A percentile compares a stretch with the other conserved stretches of the same genome.
Evolutionary conservation across 2,797 vertebrate species (phyloP).

Genomic region (Acestrorhynchus altus): DNA sequence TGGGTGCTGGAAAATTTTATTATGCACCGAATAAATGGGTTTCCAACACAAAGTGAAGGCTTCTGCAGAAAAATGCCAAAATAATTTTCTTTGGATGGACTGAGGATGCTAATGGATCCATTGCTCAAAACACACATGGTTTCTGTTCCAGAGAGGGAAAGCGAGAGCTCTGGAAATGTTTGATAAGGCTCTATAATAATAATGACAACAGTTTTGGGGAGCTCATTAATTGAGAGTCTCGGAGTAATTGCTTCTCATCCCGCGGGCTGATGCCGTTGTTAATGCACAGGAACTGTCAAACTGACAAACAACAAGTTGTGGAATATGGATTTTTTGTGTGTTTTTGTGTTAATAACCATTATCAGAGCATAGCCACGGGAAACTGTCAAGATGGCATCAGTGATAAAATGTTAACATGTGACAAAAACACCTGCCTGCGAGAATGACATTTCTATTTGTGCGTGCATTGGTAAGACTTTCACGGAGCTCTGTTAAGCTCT

Average conservation of each 20-base stretch:
- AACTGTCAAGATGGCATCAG: slow-evolving; percentile 81
- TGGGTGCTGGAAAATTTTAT: slow-evolving; percentile 60
- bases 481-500: slow-evolving; percentile 73
- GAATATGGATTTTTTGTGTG: slow-evolving; percentile 80
- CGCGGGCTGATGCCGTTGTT: slow-evolving; percentile 78
- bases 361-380: slow-evolving; percentile 80
- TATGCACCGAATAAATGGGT: slow-evolving; percentile 57
- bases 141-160: slow-evolving; percentile 67
- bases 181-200: slow-evolving; percentile 81
- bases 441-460: slow-evolving; percentile 79
- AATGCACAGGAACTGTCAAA: slow-evolving; percentile 82
- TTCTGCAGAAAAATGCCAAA: slow-evolving; percentile 56
- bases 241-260: slow-evolving; percentile 82
- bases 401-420: slow-evolving; percentile 83
- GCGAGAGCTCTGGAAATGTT: slow-evolving; percentile 75
- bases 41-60: slow-evolving; percentile 56
- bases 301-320: slow-evolving; percentile 83
- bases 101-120: slow-evolving; percentile 67
- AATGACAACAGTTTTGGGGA: slow-evolving; percentile 82
- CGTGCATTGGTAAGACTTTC: slow-evolving; percentile 75
- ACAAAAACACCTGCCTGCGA: slow-evolving; percentile 79
- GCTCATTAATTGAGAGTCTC: slow-evolving; percentile 84
- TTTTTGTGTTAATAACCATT: slow-evolving; percentile 82
- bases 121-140: slow-evolving; percentile 66
- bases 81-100: slow-evolving; percentile 56